Evolutionary conservation across 1,140 invertebrate species (phyloP).

Genomic region (Zaprionus inermis): DNA sequence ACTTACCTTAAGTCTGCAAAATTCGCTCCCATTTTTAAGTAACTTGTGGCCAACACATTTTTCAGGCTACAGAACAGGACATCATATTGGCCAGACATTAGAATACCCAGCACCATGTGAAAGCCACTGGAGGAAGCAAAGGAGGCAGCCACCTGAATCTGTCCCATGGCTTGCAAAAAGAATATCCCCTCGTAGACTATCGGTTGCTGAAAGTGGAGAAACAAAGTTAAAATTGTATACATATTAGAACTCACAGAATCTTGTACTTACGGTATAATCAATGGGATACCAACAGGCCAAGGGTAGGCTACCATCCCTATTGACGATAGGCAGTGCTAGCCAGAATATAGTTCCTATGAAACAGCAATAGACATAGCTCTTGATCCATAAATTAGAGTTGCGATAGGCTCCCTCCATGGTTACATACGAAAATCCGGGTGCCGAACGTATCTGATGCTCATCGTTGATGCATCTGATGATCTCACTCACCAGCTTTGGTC

Average conservation of each 20-base stretch:
- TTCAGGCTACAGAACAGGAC: conserved; percentile 73
- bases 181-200: conserved; percentile 69
- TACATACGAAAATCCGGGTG: conserved; percentile 68
- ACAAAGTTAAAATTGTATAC: neutral
- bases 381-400: conserved; percentile 64
- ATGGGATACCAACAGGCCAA: conserved; percentile 82
- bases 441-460: conserved; percentile 55
- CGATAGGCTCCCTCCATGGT: conserved; percentile 52
- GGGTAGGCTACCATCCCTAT: conserved; percentile 66
- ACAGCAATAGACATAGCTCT: conserved; percentile 71
- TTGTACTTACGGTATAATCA: conserved; percentile 67
- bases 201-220: conserved; percentile 55
- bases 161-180: conserved; percentile 68
- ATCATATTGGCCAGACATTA: conserved; percentile 79
- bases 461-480: conserved; percentile 62
- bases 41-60: conserved; percentile 71
- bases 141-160: conserved; percentile 72
- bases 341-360: conserved; percentile 74
- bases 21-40: conserved; percentile 53
- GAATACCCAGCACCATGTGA: conserved; percentile 67
- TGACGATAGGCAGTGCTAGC: conserved; percentile 66
- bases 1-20: conserved; percentile 41
- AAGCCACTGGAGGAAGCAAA: conserved; percentile 70
- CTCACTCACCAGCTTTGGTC: conserved; percentile 40
- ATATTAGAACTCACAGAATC: too few species aligned